Percentiles rank a stretch among this genome's conserved stretches.
These are phyloP conservation scores for Drosophila algonquin DNA, from an alignment of 2,888 invertebrate species.

Conservation along the genomic window DNA sequence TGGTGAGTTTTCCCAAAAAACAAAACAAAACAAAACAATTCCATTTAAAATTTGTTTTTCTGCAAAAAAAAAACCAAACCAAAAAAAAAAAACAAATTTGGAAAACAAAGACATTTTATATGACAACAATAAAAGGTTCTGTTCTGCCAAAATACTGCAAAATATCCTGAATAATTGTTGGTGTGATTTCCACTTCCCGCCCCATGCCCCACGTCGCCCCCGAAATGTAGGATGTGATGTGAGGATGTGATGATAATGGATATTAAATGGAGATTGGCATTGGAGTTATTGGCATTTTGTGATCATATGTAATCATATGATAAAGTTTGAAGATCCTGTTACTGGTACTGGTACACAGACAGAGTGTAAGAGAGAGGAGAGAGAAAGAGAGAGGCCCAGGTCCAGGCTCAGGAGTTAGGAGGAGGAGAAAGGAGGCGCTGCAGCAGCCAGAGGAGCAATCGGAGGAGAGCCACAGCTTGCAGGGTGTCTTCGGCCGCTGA, in stretches of 20 bases:
- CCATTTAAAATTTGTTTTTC: conserved; percentile 69
- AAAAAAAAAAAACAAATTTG: conserved; percentile 67
- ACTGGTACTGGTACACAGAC: conserved; percentile 16
- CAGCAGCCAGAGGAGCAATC: conserved; percentile 3
- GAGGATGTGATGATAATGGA: conserved; percentile 46
- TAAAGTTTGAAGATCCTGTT: conserved; percentile 50
- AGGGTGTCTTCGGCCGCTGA: conserved; percentile 71
- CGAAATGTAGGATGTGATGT: conserved; percentile 56
- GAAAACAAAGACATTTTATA: conserved; percentile 48
- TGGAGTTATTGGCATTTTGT: conserved; percentile 42
- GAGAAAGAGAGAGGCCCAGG: conserved; percentile 18
- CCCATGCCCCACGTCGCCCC: conserved; percentile 62
- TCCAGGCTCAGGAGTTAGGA: conserved; percentile 8
- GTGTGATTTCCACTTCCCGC: conserved; percentile 79
- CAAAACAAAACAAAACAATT: conserved; percentile 43
- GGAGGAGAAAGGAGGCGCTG: conserved; percentile 17
- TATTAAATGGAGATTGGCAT: conserved; percentile 33
- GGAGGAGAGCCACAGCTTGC: conserved; percentile 37
- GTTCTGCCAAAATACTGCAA: conserved; percentile 56
- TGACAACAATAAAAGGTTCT: conserved; percentile 57
- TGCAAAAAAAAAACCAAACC: conserved; percentile 45
- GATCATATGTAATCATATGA: conserved; percentile 35
- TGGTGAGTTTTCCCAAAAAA: conserved; percentile 70
- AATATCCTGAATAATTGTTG: conserved; percentile 76
- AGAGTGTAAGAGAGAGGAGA: conserved; percentile 4